Evolutionary conservation across 2,113 vertebrate species (phyloP).

Genomic region (Propithecus coquereli): DNA sequence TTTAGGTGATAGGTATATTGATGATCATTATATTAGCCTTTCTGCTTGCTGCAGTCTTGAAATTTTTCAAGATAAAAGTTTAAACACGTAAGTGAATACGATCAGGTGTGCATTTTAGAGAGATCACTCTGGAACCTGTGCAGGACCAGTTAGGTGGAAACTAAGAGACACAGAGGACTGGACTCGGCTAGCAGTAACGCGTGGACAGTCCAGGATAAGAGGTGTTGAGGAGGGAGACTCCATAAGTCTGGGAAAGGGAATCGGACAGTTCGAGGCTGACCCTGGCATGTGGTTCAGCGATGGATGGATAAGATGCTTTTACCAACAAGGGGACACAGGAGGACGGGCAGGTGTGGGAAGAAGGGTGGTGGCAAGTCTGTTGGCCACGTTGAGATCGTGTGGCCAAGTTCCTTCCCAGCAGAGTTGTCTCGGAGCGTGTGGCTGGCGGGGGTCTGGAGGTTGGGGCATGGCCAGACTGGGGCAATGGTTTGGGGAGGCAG

Average conservation of each 20-base stretch:
- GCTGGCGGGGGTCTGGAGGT: background rate
- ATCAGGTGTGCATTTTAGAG: background rate
- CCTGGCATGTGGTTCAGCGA: background rate
- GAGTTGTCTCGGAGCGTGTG: background rate
- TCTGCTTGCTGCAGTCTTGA: background rate
- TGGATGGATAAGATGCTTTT: background rate
- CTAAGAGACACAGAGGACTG: background rate
- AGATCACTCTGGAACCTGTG: background rate
- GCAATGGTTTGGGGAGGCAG: background rate
- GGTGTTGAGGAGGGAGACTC: background rate
- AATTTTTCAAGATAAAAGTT: background rate
- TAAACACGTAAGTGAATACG: background rate
- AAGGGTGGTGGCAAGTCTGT: background rate
- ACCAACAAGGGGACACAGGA: fast-evolving
- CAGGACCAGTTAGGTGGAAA: background rate
- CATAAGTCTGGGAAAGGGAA: fast-evolving
- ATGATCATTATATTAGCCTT: background rate
- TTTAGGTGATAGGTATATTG: background rate
- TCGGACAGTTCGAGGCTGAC: no score
- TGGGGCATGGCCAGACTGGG: background rate
- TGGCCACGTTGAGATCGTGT: background rate
- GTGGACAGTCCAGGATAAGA: background rate
- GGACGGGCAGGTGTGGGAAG: background rate
- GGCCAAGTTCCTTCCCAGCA: background rate
- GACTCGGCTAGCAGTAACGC: no score